phyloP scores from a whole-genome alignment of 1,140 invertebrate species.

The Psilanteris sp. region DNA sequence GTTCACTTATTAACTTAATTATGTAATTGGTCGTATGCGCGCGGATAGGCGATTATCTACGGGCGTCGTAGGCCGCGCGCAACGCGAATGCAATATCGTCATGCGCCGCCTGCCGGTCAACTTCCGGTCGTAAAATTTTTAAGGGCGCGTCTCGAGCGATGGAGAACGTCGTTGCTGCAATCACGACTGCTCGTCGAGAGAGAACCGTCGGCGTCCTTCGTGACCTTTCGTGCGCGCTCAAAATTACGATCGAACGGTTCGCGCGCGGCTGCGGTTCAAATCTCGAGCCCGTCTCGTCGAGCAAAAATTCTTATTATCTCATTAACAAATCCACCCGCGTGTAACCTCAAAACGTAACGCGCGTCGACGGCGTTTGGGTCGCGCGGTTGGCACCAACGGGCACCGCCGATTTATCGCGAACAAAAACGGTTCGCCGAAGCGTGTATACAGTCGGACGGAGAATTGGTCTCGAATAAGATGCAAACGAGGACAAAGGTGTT shows the following conservation, averaged over 20 bases:
- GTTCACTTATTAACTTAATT: slow-evolving; percentile 68
- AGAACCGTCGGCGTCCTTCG: slow-evolving; percentile 24
- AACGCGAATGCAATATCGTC: slow-evolving; percentile 46
- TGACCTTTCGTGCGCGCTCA: slow-evolving; percentile 17
- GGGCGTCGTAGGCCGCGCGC: slow-evolving; percentile 39
- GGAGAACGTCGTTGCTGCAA: slow-evolving; percentile 35
- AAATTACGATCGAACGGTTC: slow-evolving; percentile 13
- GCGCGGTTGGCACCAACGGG: too few species aligned
- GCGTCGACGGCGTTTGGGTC: too few species aligned
- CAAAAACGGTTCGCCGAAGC: too few species aligned
- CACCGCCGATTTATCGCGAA: too few species aligned
- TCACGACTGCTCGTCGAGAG: slow-evolving; percentile 27
- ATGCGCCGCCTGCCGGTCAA: slow-evolving; percentile 65
- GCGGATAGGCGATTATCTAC: slow-evolving; percentile 52
- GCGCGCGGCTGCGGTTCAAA: too few species aligned
- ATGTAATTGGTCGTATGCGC: slow-evolving; percentile 64
- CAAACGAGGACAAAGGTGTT: slow-evolving; percentile 11
- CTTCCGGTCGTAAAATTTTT: slow-evolving; percentile 73
- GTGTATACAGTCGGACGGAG: background rate
- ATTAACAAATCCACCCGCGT: too few species aligned
- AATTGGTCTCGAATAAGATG: too few species aligned
- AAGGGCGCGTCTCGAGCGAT: slow-evolving; percentile 68
- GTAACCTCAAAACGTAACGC: background rate
- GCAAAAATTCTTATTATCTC: too few species aligned
- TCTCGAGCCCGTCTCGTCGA: too few species aligned